Percentiles rank a stretch among this genome's conserved stretches.
Conservation (phyloP, 2,797 vertebrate species). For the Bovichtus variegatus region DNA sequence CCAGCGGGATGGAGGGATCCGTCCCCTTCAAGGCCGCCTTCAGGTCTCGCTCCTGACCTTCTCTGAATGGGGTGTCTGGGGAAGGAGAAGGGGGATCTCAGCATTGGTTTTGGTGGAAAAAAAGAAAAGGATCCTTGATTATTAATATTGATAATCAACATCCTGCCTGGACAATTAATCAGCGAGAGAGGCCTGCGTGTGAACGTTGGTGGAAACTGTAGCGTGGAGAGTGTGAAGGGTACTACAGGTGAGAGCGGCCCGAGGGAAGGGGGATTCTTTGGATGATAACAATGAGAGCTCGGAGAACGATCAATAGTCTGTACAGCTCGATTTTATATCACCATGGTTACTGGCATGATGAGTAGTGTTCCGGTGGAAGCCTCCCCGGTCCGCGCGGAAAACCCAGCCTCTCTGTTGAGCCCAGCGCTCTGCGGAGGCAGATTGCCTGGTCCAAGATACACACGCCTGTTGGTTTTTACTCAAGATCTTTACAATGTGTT, state of each 20-base stretch:
- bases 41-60: constrained; percentile 90
- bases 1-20: constrained; percentile 89
- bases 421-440: not conserved
- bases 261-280: constrained; percentile 63
- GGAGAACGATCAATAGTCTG: constrained; percentile 65
- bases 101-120: no score
- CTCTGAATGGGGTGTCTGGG: constrained; percentile 88
- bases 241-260: constrained; percentile 42
- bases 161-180: constrained; percentile 18
- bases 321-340: constrained; percentile 59
- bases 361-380: constrained; percentile 47
- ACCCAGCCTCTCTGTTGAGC: constrained; percentile 17
- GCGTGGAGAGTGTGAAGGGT: constrained; percentile 43
- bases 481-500: constrained; percentile 15
- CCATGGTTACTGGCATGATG: constrained; percentile 72
- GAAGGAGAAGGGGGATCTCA: constrained; percentile 3
- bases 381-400: constrained; percentile 13
- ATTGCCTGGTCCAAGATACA: constrained; percentile 8
- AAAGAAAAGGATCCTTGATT: no score
- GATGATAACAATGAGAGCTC: constrained; percentile 64
- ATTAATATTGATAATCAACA: constrained; percentile 19
- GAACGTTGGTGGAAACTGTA: constrained; percentile 37
- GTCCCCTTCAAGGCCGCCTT: constrained; percentile 85
- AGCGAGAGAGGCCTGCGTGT: not conserved
- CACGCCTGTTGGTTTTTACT: constrained; percentile 40